phyloP scores from a whole-genome alignment of 2,113 vertebrate genomes.

The Helogale parvula region DNA sequence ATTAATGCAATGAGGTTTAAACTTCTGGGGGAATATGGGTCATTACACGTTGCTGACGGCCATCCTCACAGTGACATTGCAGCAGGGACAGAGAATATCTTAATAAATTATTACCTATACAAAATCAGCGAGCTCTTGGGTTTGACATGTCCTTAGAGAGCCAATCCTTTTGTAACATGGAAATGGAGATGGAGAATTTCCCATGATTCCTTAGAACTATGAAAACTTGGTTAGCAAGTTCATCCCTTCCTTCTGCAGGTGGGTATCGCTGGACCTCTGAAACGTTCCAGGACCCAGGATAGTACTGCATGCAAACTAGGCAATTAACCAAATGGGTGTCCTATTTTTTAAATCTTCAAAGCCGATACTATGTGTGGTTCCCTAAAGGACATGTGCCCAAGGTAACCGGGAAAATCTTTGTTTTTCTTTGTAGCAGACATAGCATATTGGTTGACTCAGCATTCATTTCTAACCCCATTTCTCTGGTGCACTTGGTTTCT shows the following conservation, averaged over 20 bases:
- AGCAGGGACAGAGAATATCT: not conserved
- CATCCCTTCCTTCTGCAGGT: not conserved
- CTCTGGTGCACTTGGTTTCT: not conserved
- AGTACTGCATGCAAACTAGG: not conserved
- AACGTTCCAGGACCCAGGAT: not conserved
- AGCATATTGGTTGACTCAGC: not conserved
- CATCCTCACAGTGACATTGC: not conserved
- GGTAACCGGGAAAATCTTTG: not conserved
- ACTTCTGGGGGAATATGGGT: not conserved
- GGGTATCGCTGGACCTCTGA: not conserved
- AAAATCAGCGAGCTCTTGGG: not conserved
- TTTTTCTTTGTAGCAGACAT: not conserved
- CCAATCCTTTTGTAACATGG: not conserved
- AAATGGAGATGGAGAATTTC: not conserved
- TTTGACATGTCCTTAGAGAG: not conserved
- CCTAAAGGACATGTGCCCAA: not conserved
- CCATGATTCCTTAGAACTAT: not conserved
- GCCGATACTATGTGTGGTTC: not conserved
- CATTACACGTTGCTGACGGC: not conserved
- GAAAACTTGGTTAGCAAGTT: not conserved
- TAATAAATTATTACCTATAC: not conserved
- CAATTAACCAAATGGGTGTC: not conserved
- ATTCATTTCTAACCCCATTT: not conserved
- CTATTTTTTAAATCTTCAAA: not conserved
- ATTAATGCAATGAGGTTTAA: not conserved